Base-by-base conservation (phyloP, 1,140 invertebrate genomes). In the Drosophila mauritiana region DNA sequence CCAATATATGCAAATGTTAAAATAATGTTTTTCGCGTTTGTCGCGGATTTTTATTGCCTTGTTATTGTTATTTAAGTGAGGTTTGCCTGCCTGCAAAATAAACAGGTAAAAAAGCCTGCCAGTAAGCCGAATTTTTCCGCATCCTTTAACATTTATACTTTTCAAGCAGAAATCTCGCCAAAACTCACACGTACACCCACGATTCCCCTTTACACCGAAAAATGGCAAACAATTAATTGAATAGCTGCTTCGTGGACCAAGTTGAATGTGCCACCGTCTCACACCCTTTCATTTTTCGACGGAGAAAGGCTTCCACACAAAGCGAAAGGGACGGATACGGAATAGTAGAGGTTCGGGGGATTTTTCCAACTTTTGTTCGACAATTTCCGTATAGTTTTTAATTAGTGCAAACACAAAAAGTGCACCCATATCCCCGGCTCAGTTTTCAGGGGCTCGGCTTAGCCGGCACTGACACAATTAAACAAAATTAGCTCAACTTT, bases 401-500 rank as follows among this genome's bases (percentile, higher is more conserved):
- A 88, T 88, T 88, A 88, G 84, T 74, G 73, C 84, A 89, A 88
- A 88, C 82, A 84, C 67, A 86, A 80, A 62, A 81, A 86, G 65
- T 69, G 83, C 77, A 53, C 51, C 69, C 46, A 67, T 15, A 53
- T 52, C 31, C 64, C 34, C 8, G 62, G 79, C 58, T 80, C 52
- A 75, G 49, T 34, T 45, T 68, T 25, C 12, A 48, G 34, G 15
- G 67, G 37, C 34, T 36, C 12, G 63, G 61, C 77, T 90, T 90
- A 84, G 45, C 20, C 39, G 22, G 67, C 68, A 74, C 74, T 91
- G 83, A 40, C 77, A 91, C 88, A 91, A 91, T 91, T 91, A 91
- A 91, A 91, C 64, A 51, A 91, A 91, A 91, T 91, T 91, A 91
- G 80, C 74, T 91, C 77, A 91, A 91, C 73, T 91, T 91, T 88